Evolutionary conservation across 2,113 vertebrate genomes (phyloP), one percentile per base, ranked within the genome.

Genomic region (Entelurus aequoreus): DNA sequence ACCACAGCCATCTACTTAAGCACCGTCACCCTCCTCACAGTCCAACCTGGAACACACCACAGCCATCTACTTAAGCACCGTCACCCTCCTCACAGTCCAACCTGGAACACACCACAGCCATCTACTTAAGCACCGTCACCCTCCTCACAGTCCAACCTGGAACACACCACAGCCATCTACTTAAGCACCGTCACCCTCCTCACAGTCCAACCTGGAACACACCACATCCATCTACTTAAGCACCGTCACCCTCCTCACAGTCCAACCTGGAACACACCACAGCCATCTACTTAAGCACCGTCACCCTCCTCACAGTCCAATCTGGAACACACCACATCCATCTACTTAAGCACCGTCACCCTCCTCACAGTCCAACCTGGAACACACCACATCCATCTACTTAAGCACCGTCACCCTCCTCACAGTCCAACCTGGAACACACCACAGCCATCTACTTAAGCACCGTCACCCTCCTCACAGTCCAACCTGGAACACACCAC

Each of bases 171-270:
- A 28, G 28, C 28, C 1, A 28, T 28, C 28, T 4, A n/a, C n/a
- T n/a, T n/a, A 99, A 0, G 97, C 97, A 0, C 97, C 97, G 0
- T 99, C 97, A 0, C 95, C 97, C 7, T 93, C 96, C 81, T 99
- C 97, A 0, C 87, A 93, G 75, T 97, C 93, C 84, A 99, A 78
- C 75, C 97, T 98, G 68, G 16, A 2, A 49, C 38, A 40, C 6
- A 40, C 38, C 28, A 28, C 28, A 28, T 1, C 28, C 1, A 28
- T 28, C 28, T 4, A n/a, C n/a, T n/a, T n/a, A 99, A 0, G 97
- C 97, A 0, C 97, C 97, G 0, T 99, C 97, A 0, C 95, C 97
- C 7, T 93, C 96, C 81, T 99, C 97, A 0, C 87, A 93, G 75
- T 97, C 93, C 84, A 99, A 78, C 75, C 97, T 98, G 68, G 16